Base-by-base conservation (phyloP, 2,888 invertebrate species). In the Synanthedon andrenaeformis region DNA sequence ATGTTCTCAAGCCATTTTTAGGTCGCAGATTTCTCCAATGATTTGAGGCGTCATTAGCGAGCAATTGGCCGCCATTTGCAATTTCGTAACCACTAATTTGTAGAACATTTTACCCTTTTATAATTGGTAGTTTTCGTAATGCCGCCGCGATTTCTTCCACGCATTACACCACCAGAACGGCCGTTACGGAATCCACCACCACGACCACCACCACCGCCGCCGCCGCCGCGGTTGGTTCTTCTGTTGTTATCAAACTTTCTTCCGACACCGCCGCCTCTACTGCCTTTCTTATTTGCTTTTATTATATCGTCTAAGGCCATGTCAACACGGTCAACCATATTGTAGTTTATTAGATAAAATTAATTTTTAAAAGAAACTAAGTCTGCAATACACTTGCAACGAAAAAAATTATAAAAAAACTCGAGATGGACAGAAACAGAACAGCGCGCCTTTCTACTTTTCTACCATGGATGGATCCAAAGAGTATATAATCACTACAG, bases 251-350 rank as follows among this genome's bases (percentile, higher is more conserved):
- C 82, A 68, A 86, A 86, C 64, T 86, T 85, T 64, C 86, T 82
- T 75, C 83, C 89, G 68, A 81, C 89, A 53, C 89, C 79, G 52
- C 89, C 79, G 51, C 90, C 88, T 61, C 91, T 89, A 60, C 92
- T 88, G 59, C 91, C 90, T 58, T 89, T 89, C 84, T 93, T 95
- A 66, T 90, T 93, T 72, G 92, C 92, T 88, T 95, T 97, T 69
- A 98, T 98, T 58, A 98, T 97, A 66, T 98, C 98, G 79, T 98
- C 98, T 65, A 98, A 90, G 73, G 97, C 97, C 95, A 98, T 95
- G 84, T 98, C 98, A 82, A 98, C 95, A 89, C 95, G 96, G 74
- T 96, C 96, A 69, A 93, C 94, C 96, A 96, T 96, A 82, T 89
- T 92, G 65, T 69, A 41, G 17, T 23, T 35, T 53, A 56, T 51